These are phyloP conservation scores for Carcina quercana DNA, from an alignment of 2,888 invertebrate species.

Conservation along the genomic window DNA sequence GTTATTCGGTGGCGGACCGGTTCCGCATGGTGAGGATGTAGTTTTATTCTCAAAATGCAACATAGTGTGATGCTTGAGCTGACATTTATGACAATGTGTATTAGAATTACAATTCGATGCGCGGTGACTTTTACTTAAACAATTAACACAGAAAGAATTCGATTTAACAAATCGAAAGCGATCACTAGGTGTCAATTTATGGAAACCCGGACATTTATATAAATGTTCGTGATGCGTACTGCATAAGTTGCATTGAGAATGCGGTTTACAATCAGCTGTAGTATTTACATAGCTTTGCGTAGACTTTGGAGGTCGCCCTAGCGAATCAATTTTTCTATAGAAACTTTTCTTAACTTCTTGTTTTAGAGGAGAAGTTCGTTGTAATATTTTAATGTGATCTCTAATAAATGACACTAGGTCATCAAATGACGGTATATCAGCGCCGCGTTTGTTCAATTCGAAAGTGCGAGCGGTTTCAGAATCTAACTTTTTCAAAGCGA, in stretches of 20 bases:
- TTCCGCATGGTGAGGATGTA: background rate
- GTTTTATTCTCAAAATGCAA: constrained; percentile 4
- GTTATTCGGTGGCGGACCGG: no score
- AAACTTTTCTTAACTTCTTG: background rate
- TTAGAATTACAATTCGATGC: constrained; percentile 5
- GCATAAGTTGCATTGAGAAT: constrained; percentile 1
- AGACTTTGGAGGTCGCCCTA: constrained; percentile 1
- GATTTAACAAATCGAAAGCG: constrained; percentile 7
- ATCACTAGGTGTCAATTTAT: constrained; percentile 5
- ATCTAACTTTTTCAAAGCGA: constrained; percentile 12
- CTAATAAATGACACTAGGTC: constrained; percentile 5
- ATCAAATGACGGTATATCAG: constrained; percentile 3
- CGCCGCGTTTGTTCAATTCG: constrained; percentile 5
- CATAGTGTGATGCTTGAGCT: constrained; percentile 3
- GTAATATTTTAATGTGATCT: constrained; percentile 8
- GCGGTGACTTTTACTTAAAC: constrained; percentile 7
- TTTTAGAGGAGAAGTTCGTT: constrained; percentile 1
- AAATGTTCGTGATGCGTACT: constrained; percentile 7
- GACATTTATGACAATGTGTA: constrained; percentile 1
- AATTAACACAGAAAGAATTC: constrained; percentile 6
- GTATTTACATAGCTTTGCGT: constrained; percentile 7
- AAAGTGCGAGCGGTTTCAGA: constrained; percentile 9
- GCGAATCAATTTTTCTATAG: background rate
- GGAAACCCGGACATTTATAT: constrained; percentile 8
- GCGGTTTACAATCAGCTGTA: background rate